Evolutionary conservation across 2,113 vertebrate species (phyloP).

Genomic region (Cyanocitta stelleri): DNA sequence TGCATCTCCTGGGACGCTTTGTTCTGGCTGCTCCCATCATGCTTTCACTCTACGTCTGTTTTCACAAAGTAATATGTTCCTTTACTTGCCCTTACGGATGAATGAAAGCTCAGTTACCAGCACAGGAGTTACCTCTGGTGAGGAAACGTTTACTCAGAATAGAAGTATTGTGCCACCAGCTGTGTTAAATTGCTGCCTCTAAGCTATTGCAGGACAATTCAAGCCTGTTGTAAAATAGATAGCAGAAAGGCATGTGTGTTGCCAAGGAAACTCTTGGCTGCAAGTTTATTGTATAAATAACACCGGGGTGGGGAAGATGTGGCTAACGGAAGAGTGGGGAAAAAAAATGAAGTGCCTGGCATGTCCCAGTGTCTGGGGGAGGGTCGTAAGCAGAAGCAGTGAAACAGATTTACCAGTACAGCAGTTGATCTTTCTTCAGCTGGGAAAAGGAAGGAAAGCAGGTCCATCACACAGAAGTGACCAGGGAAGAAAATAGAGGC

Average conservation of each 20-base stretch:
- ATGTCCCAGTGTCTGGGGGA: neutral
- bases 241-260: conserved; percentile 55
- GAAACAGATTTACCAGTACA: neutral
- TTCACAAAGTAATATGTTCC: neutral
- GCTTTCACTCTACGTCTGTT: neutral
- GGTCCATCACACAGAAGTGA: neutral
- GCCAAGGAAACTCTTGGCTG: conserved; percentile 39
- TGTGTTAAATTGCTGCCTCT: conserved; percentile 59
- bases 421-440: neutral
- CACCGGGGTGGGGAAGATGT: neutral
- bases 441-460: neutral
- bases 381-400: neutral
- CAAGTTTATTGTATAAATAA: conserved; percentile 42
- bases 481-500: neutral
- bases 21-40: neutral
- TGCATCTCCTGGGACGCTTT: neutral
- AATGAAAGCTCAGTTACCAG: conserved; percentile 25
- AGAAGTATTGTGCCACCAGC: conserved; percentile 53
- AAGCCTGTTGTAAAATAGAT: conserved; percentile 59
- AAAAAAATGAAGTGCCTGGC: neutral
- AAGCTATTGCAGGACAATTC: conserved; percentile 16
- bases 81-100: neutral
- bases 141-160: conserved; percentile 16
- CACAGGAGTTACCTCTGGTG: neutral
- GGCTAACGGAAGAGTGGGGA: neutral